Evolutionary conservation across 2,113 vertebrate genomes (phyloP), one percentile per base, ranked within the genome.

Genomic region (Nerophis lumbriciformis): DNA sequence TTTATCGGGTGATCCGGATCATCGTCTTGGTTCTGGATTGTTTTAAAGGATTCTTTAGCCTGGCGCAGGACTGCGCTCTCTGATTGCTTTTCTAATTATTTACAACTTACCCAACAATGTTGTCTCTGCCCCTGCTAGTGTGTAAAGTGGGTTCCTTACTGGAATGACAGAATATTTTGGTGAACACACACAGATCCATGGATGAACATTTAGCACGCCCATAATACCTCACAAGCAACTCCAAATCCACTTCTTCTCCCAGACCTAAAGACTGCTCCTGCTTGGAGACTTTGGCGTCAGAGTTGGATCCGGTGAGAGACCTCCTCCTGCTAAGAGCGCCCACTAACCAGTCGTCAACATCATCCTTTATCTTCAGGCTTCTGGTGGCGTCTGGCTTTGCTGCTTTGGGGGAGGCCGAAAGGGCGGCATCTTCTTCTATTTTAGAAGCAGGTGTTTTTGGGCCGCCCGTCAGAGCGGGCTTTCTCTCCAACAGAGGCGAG

Each of bases 261-360:
- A 53, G 47, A 8, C n/a, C 68, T 28, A 49, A 72, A 12, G 44
- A 45, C 2, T 88, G 80, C 0, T 67, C 68, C 48, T 72, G 71
- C 12, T 38, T 63, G 0, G 72, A 14, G 4, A 1, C 19, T 61
- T 78, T 88, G 4, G 85, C 79, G 60, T 82, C 84, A n/a, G 56
- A 56, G 55, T 72, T 87, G 0, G 52, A 72, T 16, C 39, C 65
- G 0, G 51, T 59, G 15, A 72, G 78, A 65, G 82, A 72, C 76
- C 91, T 97, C 77, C 90, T 95, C 61, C 67, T 84, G 49, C 88
- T 87, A 66, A 95, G 79, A 4, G 83, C 88, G 6, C 87, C 79
- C 3, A 76, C 70, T 69, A 95, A 87, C 93, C 93, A 95, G 68
- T 93, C 91, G 0, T 87, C 88, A n/a, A 82, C 76, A 5, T 80